phyloP scores from a whole-genome alignment of 2,888 invertebrate genomes.

The Norana najaformis region DNA sequence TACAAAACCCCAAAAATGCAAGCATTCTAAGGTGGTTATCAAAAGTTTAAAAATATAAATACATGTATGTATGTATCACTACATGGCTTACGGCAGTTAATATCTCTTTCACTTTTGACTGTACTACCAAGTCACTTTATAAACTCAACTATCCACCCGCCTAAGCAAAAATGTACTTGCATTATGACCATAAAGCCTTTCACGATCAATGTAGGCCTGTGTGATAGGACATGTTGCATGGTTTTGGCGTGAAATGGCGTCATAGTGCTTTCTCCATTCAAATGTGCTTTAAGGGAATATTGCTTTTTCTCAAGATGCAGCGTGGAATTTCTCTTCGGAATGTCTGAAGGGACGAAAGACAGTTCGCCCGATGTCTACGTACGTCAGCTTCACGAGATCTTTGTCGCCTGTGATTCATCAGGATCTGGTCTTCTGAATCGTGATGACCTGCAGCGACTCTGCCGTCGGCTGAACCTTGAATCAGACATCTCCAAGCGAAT shows the following conservation, averaged over 20 bases:
- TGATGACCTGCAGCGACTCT: background rate
- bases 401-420: slow-evolving; percentile 19
- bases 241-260: background rate
- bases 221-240: background rate
- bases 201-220: background rate
- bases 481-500: background rate
- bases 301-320: background rate
- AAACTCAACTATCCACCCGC: background rate
- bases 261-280: background rate
- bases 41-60: too few relatives aligned
- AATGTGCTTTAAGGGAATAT: background rate
- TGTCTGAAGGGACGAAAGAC: background rate
- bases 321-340: background rate
- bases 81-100: too few relatives aligned
- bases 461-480: slow-evolving; percentile 7
- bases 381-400: slow-evolving; percentile 22
- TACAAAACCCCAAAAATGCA: background rate
- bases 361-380: slow-evolving; percentile 19
- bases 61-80: too few relatives aligned
- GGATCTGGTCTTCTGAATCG: background rate
- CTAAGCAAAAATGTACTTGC: background rate
- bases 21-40: background rate
- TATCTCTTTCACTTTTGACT: too few relatives aligned
- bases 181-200: background rate
- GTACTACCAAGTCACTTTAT: background rate